These are phyloP conservation scores for Shinisaurus crocodilurus DNA, from an alignment of 2,113 vertebrate species.

Conservation along the genomic window DNA sequence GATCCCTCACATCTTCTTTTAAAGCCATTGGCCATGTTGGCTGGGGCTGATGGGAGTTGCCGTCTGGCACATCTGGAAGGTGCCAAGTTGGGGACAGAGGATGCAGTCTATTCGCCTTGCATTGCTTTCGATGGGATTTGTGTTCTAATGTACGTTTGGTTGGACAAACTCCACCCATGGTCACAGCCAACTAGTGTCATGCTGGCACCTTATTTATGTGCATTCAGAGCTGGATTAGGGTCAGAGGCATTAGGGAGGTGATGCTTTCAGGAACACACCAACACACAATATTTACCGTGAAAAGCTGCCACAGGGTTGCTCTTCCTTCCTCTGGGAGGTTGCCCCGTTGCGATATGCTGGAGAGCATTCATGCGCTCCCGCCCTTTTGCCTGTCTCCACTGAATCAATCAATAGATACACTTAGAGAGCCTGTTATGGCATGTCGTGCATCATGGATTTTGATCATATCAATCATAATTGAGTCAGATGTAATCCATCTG, in stretches of 20 bases:
- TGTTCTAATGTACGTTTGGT: background rate
- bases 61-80: too few species aligned
- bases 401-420: conserved; percentile 86
- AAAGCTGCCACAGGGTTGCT: conserved; percentile 46
- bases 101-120: background rate
- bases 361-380: background rate
- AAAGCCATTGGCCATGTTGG: too few species aligned
- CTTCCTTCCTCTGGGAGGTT: conserved; percentile 41
- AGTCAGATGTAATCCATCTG: conserved; percentile 93
- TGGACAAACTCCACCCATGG: background rate
- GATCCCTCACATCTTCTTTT: too few species aligned
- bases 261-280: background rate
- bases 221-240: background rate
- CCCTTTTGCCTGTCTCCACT: background rate
- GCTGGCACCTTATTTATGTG: background rate
- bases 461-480: conserved; percentile 98
- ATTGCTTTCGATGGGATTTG: background rate
- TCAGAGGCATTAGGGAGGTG: background rate
- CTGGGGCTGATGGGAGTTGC: too few species aligned
- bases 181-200: background rate
- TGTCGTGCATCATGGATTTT: conserved; percentile 83
- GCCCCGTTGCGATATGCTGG: conserved; percentile 39
- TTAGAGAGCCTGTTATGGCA: conserved; percentile 81
- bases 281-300: conserved; percentile 42
- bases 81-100: background rate